Percentiles rank a stretch among this genome's conserved stretches.
Evolutionary conservation across 2,888 invertebrate species (phyloP).

Genomic region (Nomada lathburiana): DNA sequence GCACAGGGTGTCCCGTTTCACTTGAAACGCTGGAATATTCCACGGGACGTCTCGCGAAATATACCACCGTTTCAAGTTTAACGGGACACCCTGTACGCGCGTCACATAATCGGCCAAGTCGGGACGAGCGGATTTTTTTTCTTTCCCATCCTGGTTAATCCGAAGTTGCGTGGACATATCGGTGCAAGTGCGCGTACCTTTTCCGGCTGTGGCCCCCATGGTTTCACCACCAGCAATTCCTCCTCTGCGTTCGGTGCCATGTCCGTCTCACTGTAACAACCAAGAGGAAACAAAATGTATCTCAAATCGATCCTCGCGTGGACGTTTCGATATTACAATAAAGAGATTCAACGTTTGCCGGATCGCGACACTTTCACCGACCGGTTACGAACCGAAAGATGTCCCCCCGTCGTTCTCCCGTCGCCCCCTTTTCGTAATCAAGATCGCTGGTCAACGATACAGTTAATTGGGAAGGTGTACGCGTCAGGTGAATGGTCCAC

Average conservation of each 20-base stretch:
- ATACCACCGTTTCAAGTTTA: no score
- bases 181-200: slow-evolving; percentile 73
- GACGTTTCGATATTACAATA: background rate
- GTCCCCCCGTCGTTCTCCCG: background rate
- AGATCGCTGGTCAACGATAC: slow-evolving; percentile 33
- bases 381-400: background rate
- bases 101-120: background rate
- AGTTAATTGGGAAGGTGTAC: slow-evolving; percentile 54
- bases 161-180: slow-evolving; percentile 28
- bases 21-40: no score
- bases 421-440: slow-evolving; percentile 4
- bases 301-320: background rate
- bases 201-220: slow-evolving; percentile 81
- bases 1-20: no score
- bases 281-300: slow-evolving; percentile 43
- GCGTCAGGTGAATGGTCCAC: slow-evolving; percentile 40
- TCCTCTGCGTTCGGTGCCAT: slow-evolving; percentile 84
- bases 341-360: background rate
- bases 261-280: slow-evolving; percentile 81
- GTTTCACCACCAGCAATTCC: slow-evolving; percentile 81
- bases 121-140: background rate
- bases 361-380: background rate
- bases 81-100: background rate
- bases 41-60: no score
- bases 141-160: background rate